Conservation (phyloP, 35 echinoderm and acorn worm species). For the Ophioderma brevispina region DNA sequence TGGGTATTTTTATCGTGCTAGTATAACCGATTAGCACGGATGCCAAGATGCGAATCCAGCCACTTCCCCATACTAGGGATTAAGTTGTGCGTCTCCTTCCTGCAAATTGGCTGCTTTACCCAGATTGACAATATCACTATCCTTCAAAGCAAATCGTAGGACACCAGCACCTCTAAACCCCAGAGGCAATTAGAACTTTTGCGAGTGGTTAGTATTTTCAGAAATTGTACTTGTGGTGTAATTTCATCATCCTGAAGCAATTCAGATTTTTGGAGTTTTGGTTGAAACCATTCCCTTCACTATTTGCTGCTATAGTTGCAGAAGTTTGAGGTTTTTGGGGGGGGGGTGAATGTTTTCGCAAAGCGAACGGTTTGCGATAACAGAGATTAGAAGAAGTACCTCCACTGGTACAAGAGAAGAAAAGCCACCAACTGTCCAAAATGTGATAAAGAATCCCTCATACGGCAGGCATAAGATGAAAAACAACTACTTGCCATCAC, state of each 20-base stretch:
- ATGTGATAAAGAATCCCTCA: background rate
- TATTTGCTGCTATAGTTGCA: background rate
- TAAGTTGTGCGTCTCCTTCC: background rate
- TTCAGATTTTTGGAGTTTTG: no score
- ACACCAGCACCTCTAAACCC: background rate
- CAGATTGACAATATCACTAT: background rate
- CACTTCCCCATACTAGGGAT: background rate
- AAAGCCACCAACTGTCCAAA: background rate
- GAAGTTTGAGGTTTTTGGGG: background rate
- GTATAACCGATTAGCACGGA: background rate
- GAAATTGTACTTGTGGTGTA: background rate
- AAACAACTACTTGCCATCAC: background rate
- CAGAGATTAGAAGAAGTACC: background rate
- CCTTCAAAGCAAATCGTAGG: background rate
- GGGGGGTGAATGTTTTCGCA: background rate
- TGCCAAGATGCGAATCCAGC: background rate
- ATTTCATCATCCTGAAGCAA: background rate
- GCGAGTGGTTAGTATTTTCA: background rate
- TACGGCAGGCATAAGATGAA: background rate
- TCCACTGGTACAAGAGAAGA: background rate
- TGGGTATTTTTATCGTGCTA: background rate
- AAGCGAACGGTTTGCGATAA: background rate
- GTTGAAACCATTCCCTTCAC: background rate
- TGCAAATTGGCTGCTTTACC: background rate
- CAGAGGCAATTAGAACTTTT: background rate